phyloP scores from a whole-genome alignment of 2,888 invertebrate genomes.

The Blera fallax region DNA sequence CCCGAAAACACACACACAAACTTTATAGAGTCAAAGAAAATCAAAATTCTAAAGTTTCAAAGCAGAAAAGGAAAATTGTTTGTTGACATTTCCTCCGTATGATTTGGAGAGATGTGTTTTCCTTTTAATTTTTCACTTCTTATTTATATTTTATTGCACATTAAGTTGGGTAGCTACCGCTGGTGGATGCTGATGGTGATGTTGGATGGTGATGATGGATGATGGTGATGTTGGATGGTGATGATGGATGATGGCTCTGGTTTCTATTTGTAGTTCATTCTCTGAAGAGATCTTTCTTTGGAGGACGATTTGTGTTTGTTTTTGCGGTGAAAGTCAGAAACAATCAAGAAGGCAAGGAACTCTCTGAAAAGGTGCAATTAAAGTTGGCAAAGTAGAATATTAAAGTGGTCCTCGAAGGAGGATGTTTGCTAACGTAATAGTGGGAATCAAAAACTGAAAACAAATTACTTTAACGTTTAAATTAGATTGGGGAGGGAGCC shows the following conservation, averaged over 20 bases:
- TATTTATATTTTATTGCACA: constrained; percentile 72
- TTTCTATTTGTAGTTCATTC: constrained; percentile 68
- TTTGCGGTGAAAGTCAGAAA: constrained; percentile 57
- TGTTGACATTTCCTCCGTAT: constrained; percentile 66
- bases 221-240: constrained; percentile 16
- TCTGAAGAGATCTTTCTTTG: constrained; percentile 26
- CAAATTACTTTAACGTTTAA: background rate
- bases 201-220: constrained; percentile 33
- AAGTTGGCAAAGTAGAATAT: constrained; percentile 42
- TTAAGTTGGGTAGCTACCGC: constrained; percentile 51
- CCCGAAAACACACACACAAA: background rate
- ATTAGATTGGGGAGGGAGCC: too few relatives aligned
- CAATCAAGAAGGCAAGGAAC: constrained; percentile 64
- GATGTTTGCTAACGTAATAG: background rate
- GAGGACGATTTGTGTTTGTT: constrained; percentile 17
- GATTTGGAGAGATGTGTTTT: constrained; percentile 42
- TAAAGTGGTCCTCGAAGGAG: background rate
- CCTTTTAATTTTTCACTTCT: constrained; percentile 68
- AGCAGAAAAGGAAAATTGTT: constrained; percentile 46
- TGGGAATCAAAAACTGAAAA: background rate
- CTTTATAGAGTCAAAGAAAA: constrained; percentile 56
- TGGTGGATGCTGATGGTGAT: background rate
- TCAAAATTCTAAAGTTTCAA: constrained; percentile 71
- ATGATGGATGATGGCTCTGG: constrained; percentile 37
- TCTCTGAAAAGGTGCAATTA: constrained; percentile 63